Conservation (phyloP, 2,113 vertebrate species). For the Forbesichthys papilliferus region DNA sequence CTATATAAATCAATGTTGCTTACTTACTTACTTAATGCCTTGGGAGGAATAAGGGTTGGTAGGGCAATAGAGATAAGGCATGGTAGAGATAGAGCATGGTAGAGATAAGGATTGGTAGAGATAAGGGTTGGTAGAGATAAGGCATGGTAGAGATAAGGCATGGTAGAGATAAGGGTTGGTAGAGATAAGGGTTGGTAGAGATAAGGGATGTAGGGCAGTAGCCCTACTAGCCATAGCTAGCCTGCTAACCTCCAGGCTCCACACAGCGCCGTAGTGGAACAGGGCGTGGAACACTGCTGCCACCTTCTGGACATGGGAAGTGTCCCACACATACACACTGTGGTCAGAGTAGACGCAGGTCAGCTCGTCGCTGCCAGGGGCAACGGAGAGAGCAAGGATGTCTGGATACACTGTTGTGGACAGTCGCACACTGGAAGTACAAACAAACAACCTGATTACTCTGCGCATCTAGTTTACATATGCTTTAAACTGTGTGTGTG, state of each 20-base stretch:
- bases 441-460: too few relatives aligned
- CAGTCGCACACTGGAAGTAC: too few relatives aligned
- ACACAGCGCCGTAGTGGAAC: conserved; percentile 88
- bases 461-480: neutral
- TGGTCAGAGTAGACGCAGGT: conserved; percentile 89
- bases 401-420: conserved; percentile 76
- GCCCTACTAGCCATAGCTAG: too few relatives aligned
- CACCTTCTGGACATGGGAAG: conserved; percentile 69
- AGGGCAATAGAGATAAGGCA: too few relatives aligned
- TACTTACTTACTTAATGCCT: too few relatives aligned
- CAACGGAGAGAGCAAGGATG: conserved; percentile 81
- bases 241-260: conserved; percentile 82
- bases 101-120: too few relatives aligned
- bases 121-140: neutral
- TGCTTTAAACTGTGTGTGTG: too few relatives aligned
- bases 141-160: too few relatives aligned
- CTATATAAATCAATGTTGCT: too few relatives aligned
- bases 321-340: conserved; percentile 88
- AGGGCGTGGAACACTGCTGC: conserved; percentile 83
- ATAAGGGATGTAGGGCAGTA: neutral
- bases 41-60: too few relatives aligned
- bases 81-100: too few relatives aligned
- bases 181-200: neutral
- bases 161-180: neutral
- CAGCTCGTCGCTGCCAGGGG: conserved; percentile 71